Evolutionary conservation across 2,797 vertebrate genomes (phyloP), one percentile per base, ranked within the genome.

Genomic region (Lycodopsis pacificus): DNA sequence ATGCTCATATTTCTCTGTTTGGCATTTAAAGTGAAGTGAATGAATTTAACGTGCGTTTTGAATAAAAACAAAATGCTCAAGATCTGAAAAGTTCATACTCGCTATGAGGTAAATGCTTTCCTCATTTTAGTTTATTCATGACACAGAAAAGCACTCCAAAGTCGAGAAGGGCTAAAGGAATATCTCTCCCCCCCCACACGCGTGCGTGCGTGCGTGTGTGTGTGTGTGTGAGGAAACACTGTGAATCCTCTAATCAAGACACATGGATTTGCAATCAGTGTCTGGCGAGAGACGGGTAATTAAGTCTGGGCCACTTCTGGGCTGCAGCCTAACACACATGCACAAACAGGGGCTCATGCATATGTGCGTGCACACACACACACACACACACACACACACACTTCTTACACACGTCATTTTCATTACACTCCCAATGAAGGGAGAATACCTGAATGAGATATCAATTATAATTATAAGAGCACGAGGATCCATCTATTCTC

Each of bases 201-300:
- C 69, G 49, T 38, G 5, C n/a, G 30, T 44, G 7, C 54, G 57
- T 15, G n/a, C 32, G 11, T 36, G 30, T 49, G 73, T 48, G 71
- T 40, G 11, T 20, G n/a, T 15, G 74, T 14, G 34, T 59, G 25
- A 85, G 74, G 82, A 84, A 82, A 85, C 46, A 77, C 77, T 67
- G 76, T 82, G 83, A 92, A 93, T 92, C 83, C 80, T 84, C 87
- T 91, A 92, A 95, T 95, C 93, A 95, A 92, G 91, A 89, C 83
- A 65, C 87, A 92, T 86, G 83, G 89, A 92, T 94, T 86, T 91
- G 93, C 91, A 95, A 96, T 95, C 94, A 95, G 92, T 2, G 71
- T 91, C 86, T 88, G 51, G 81, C 87, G 44, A 88, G 89, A 88
- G 79, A 86, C 25, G 46, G 89, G 80, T 94, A 95, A 95, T 95